Evolutionary conservation across 2,113 vertebrate species (phyloP).

Genomic region (Hepsetus odoe): DNA sequence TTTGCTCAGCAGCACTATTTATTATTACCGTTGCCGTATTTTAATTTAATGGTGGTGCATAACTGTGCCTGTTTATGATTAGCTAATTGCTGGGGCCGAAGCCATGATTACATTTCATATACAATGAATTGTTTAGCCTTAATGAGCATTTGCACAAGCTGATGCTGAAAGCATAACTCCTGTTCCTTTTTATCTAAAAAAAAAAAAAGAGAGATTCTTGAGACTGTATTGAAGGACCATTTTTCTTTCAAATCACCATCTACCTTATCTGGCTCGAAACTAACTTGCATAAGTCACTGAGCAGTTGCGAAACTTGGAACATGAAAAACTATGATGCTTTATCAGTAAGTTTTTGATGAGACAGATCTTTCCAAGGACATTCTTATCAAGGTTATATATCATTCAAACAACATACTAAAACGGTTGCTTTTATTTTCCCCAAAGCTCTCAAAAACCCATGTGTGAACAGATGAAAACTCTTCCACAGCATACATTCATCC

Average conservation of each 20-base stretch:
- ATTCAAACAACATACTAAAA: too few species aligned
- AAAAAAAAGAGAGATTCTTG: not conserved
- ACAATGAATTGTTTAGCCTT: slow-evolving; percentile 12
- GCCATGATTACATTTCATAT: slow-evolving; percentile 19
- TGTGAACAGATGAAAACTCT: too few species aligned
- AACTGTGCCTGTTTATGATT: not conserved
- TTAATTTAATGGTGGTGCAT: not conserved
- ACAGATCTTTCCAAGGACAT: too few species aligned
- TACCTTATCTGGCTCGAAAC: too few species aligned
- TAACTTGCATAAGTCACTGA: too few species aligned
- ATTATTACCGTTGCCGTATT: slow-evolving; percentile 16
- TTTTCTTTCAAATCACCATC: not conserved
- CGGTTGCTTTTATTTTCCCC: too few species aligned
- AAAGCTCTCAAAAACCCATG: too few species aligned
- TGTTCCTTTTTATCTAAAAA: not conserved
- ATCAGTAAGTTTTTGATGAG: too few species aligned
- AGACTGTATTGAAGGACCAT: not conserved
- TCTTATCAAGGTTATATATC: too few species aligned
- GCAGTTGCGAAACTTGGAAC: too few species aligned
- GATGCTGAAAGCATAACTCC: not conserved
- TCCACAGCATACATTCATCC: not conserved
- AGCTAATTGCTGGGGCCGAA: slow-evolving; percentile 10
- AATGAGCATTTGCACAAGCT: slow-evolving; percentile 10
- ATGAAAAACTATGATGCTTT: too few species aligned
- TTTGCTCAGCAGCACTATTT: not conserved